Conservation (phyloP, 2,888 invertebrate species). For the Portevinia maculata region DNA sequence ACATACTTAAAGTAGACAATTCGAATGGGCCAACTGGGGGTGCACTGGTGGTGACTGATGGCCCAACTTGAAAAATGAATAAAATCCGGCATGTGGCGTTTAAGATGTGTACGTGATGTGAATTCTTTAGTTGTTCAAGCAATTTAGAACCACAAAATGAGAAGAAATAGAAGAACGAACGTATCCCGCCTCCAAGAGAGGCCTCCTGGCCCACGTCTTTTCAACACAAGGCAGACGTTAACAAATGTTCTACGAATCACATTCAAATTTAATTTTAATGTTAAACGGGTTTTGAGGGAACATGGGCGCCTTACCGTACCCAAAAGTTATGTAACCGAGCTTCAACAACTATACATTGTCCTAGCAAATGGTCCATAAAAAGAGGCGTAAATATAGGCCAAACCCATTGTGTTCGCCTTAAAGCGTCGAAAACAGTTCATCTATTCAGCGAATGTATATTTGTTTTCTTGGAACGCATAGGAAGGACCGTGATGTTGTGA, state of each 20-base stretch:
- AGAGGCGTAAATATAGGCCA: constrained; percentile 46
- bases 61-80: constrained; percentile 77
- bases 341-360: constrained; percentile 57
- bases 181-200: not conserved
- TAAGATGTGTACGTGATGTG: constrained; percentile 82
- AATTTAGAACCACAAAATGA: constrained; percentile 55
- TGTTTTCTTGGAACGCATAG: constrained; percentile 28
- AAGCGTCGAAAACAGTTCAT: constrained; percentile 49
- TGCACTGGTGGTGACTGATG: constrained; percentile 62
- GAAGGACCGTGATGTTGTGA: constrained; percentile 57
- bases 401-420: constrained; percentile 10
- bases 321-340: constrained; percentile 21
- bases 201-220: not conserved
- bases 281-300: constrained; percentile 54
- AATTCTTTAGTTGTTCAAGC: constrained; percentile 77
- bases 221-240: constrained; percentile 60
- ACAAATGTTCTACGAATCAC: constrained; percentile 71
- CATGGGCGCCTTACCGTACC: constrained; percentile 1
- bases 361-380: constrained; percentile 66
- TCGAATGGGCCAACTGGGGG: constrained; percentile 25
- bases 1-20: constrained; percentile 17
- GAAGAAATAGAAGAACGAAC: constrained; percentile 40
- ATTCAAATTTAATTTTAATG: constrained; percentile 72
- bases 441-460: constrained; percentile 33
- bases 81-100: constrained; percentile 82